Percentiles rank a stretch among this genome's conserved stretches.
Conservation (phyloP, 2,888 invertebrate species). For the Arge pagana region DNA sequence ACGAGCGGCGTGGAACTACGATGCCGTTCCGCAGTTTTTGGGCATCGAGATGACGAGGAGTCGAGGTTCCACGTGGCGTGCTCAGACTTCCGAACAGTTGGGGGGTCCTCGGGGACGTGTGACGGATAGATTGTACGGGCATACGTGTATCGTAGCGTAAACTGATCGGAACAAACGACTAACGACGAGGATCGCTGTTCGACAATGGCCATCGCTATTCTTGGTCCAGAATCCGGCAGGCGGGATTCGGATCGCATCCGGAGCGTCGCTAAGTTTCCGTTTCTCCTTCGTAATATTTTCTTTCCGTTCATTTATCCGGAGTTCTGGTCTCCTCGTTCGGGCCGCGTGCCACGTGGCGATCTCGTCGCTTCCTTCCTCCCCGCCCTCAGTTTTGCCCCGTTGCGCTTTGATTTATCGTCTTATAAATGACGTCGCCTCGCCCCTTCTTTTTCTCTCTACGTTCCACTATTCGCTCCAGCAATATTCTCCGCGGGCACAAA, state of each 20-base stretch:
- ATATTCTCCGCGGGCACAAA: conserved; percentile 53
- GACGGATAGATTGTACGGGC: no score
- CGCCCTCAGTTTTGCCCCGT: conserved; percentile 1
- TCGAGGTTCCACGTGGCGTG: no score
- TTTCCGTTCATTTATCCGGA: no score
- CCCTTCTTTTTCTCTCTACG: conserved; percentile 25
- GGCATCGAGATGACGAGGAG: no score
- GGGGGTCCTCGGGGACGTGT: no score
- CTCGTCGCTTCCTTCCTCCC: not conserved
- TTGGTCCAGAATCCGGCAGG: conserved; percentile 5
- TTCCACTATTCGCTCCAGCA: conserved; percentile 12
- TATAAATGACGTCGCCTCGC: conserved; percentile 58
- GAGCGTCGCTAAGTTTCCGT: not conserved
- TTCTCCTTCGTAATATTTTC: not conserved
- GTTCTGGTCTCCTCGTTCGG: conserved; percentile 9
- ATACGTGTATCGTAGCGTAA: no score
- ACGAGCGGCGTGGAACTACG: no score
- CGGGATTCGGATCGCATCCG: conserved; percentile 6
- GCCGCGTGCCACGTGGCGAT: not conserved
- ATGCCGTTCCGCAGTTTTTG: no score
- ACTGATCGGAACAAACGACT: no score
- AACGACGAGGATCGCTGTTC: no score
- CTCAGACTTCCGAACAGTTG: no score
- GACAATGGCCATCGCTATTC: not conserved
- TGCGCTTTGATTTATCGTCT: conserved; percentile 58